Base-by-base conservation (phyloP, 2,888 invertebrate genomes). In the Nephrotoma flavescens region DNA sequence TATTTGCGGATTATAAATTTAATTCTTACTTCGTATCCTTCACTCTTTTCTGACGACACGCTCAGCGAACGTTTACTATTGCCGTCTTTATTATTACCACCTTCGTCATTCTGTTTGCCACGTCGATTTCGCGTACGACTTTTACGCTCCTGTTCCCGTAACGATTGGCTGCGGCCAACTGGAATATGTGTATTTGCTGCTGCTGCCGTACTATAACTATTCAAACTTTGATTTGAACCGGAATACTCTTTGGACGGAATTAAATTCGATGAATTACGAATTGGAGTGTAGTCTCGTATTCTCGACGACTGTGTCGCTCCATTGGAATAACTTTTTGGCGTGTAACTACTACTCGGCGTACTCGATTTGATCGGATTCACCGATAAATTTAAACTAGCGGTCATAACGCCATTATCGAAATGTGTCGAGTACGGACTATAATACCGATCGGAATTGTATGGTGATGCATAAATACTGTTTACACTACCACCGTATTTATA, bases 11-110 rank as follows among this genome's bases (percentile, higher is more conserved):
- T 52, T 11, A 83, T n/a, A 71, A 41, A 83, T 41, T 12, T 12
- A 41, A 84, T 6, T 92, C 96, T 93, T 96, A 97, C 97, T 93
- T 94, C 94, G 90, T 97, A 97, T 92, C 96, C 96, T 92, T 96
- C 96, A 87, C 96, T 96, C 89, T 95, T 94, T 88, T 95, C 92
- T 12, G 95, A 95, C 86, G 93, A 94, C 88, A 95, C 93, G 91
- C 95, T 95, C 87, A 94, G 91, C 3, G 95, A 94, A 86, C 94
- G 92, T 87, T 91, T 90, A 0, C 90, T 90, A 9, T 45, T 84
- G 31, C 41, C 71, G 52, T 86, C 85, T 71, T 86, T 85, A 41
- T 15, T 44, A 86, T 86, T 15, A 47, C 86, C 44, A 86, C 87
- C 31, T 31, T 3, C 41, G 86, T 83, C 31, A 31, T 87, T 87